phyloP scores from a whole-genome alignment of 2,797 vertebrate genomes.

The Schizopygopsis malacanthus region DNA sequence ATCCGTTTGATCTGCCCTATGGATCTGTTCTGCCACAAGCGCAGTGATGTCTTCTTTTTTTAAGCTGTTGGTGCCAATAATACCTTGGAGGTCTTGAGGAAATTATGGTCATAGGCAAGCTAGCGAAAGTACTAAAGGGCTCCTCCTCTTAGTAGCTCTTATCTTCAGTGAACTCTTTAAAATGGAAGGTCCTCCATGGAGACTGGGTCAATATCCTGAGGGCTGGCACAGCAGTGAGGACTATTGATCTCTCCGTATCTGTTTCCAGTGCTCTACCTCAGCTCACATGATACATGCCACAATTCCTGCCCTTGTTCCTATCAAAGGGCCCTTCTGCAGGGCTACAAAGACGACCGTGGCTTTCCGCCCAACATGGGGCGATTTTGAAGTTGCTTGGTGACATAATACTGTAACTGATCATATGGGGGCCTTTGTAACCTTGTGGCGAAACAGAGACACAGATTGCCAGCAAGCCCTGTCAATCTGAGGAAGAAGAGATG shows the following conservation, averaged over 20 bases:
- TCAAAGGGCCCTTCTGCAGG: constrained; percentile 59
- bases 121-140: constrained; percentile 53
- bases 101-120: constrained; percentile 42
- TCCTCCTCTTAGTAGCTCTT: constrained; percentile 58
- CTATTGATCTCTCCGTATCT: constrained; percentile 68
- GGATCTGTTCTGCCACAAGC: constrained; percentile 27
- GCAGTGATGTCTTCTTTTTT: constrained; percentile 22
- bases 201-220: constrained; percentile 64
- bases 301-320: constrained; percentile 56
- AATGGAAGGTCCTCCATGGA: constrained; percentile 59
- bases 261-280: constrained; percentile 61
- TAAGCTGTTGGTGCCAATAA: constrained; percentile 50
- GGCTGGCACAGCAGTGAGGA: constrained; percentile 62
- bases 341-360: constrained; percentile 60
- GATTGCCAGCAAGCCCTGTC: constrained; percentile 85
- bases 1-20: constrained; percentile 24
- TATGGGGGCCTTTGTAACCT: constrained; percentile 77
- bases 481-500: constrained; percentile 82
- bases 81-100: constrained; percentile 42
- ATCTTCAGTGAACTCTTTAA: constrained; percentile 61
- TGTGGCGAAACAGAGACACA: constrained; percentile 77
- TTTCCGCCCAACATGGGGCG: constrained; percentile 53
- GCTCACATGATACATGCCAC: constrained; percentile 62
- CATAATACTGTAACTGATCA: constrained; percentile 69
- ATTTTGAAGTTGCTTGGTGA: constrained; percentile 63